phyloP scores from a whole-genome alignment of 35 echinoderm and acorn worm species.

The Heliocidaris erythrogramma region DNA sequence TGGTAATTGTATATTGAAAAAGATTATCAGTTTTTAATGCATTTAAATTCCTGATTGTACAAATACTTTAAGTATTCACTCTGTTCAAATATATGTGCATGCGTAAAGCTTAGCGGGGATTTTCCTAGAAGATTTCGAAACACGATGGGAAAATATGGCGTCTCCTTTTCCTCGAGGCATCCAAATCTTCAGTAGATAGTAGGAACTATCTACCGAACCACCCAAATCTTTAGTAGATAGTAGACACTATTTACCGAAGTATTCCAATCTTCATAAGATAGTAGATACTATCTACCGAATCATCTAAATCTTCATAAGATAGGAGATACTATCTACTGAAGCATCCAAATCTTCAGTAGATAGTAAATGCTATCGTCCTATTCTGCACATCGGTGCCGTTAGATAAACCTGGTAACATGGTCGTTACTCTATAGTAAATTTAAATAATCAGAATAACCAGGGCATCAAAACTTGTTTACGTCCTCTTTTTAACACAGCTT shows the following conservation, averaged over 20 bases:
- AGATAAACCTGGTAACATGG: too few species aligned
- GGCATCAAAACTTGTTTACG: background rate
- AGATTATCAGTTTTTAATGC: background rate
- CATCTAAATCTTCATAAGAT: background rate
- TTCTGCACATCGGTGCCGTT: too few species aligned
- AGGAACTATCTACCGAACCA: background rate
- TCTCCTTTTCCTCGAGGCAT: background rate
- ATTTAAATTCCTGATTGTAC: background rate
- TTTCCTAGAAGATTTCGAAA: background rate
- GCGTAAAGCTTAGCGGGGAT: background rate
- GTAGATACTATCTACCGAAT: too few species aligned
- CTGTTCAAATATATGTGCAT: background rate
- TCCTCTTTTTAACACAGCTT: background rate
- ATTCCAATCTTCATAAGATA: background rate
- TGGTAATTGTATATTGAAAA: background rate
- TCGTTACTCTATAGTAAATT: too few species aligned
- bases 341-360: background rate
- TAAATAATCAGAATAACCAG: background rate
- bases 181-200: background rate
- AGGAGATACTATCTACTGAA: background rate
- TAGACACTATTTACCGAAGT: background rate
- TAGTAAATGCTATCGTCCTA: too few species aligned
- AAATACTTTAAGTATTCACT: background rate
- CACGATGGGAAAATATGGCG: background rate
- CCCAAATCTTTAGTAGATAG: background rate